Base-by-base conservation (phyloP, 2,113 vertebrate species). In the Halcyon senegalensis region DNA sequence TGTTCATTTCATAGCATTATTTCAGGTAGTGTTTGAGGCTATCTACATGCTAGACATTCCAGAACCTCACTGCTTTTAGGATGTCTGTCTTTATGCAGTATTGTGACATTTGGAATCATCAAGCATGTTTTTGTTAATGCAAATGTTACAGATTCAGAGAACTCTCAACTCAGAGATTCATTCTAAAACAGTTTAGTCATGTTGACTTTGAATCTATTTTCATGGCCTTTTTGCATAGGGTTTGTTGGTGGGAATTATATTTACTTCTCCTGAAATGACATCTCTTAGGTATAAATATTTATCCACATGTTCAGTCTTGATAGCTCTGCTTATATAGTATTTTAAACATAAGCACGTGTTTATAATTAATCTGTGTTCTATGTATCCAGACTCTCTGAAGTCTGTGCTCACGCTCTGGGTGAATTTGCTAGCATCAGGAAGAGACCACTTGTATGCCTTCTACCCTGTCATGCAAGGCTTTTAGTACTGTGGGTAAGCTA, bases 11-110 rank as follows among this genome's bases (percentile, higher is more conserved):
- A 85, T 35, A 73, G 67, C 37, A 73, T 78, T 68, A 78, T 69
- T 95, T 50, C 78, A 94, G 91, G 91, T 87, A 63, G n/a, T n/a
- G 5, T 73, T 66, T 89, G 69, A 89, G 62, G 19, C 39, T 75
- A 5, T 28, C 58, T 64, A 63, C 24, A 25, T 44, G 27, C 18
- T 56, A 87, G 92, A 79, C 53, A 18, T 79, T 79, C 70, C 79
- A 75, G 50, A 87, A 48, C 48, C 70, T 18, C 44, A n/a, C 16
- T 81, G 18, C 25, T 91, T 58, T 46, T 24, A 79, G 31, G 39
- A 66, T 14, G 6, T 68, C 37, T 91, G 51, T 51, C 50, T 66
- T 48, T 37, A 27, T 37, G 39, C 30, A 78, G 15, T 27, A 33
- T 50, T 72, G 81, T 74, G 55, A 91, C 24, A 85, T 37, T 27